Conservation (phyloP, 2,113 vertebrate species). For the Oncorhynchus clarkii region DNA sequence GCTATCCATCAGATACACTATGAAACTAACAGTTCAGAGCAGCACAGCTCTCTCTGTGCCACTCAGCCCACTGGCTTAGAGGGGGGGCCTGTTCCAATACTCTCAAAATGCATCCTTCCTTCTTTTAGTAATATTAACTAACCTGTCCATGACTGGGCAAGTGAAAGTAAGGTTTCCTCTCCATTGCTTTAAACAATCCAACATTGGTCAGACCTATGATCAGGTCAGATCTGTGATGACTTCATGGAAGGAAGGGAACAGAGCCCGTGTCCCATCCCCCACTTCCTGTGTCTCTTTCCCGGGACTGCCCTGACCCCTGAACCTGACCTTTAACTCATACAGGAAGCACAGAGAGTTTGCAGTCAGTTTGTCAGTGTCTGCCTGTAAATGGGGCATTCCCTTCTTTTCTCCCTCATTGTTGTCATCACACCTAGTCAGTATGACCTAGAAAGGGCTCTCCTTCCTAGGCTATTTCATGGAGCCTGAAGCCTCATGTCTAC, state of each 20-base stretch:
- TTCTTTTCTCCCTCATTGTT: neutral
- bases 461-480: too few relatives aligned
- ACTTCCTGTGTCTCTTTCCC: neutral
- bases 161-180: neutral
- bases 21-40: too few relatives aligned
- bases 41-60: neutral
- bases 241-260: neutral
- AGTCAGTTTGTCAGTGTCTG: neutral
- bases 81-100: neutral
- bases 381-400: neutral
- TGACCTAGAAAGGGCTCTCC: too few relatives aligned
- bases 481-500: too few relatives aligned
- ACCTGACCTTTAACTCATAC: neutral
- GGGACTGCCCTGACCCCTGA: constrained; percentile 1
- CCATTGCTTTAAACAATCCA: neutral
- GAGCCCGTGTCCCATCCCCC: neutral
- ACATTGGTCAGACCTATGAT: neutral
- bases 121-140: neutral
- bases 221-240: neutral
- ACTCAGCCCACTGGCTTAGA: neutral
- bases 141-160: neutral
- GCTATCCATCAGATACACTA: too few relatives aligned
- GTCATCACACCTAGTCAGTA: neutral
- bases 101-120: neutral
- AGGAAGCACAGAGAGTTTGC: constrained; percentile 4